phyloP scores from a whole-genome alignment of 2,888 invertebrate species.

The Amiota mariae region DNA sequence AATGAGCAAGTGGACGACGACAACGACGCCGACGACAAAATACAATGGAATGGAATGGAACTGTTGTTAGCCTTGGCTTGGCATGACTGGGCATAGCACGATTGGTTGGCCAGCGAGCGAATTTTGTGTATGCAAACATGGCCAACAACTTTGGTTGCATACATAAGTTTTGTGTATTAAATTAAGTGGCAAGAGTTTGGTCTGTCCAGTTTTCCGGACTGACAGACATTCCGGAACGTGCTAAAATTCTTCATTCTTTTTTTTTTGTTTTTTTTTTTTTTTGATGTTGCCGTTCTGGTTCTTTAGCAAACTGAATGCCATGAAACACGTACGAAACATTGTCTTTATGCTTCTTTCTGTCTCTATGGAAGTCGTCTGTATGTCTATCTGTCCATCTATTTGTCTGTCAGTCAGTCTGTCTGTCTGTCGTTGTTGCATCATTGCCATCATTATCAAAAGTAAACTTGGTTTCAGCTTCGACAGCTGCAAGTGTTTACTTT shows the following conservation, averaged over 20 bases:
- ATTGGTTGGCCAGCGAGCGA: not conserved
- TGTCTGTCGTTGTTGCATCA: slow-evolving; percentile 26
- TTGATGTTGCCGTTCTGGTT: not conserved
- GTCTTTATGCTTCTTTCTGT: too few relatives aligned
- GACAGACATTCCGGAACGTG: not conserved
- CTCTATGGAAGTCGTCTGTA: too few relatives aligned
- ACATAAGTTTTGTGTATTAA: slow-evolving; percentile 52
- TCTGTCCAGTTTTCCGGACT: not conserved
- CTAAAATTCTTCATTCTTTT: too few relatives aligned
- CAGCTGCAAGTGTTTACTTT: slow-evolving; percentile 32
- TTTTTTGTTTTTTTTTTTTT: too few relatives aligned
- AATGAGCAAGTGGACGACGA: slow-evolving; percentile 65
- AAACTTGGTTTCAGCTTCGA: slow-evolving; percentile 19
- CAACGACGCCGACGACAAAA: slow-evolving; percentile 59
- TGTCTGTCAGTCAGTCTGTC: not conserved
- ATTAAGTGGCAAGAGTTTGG: slow-evolving; percentile 25
- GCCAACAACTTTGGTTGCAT: slow-evolving; percentile 36
- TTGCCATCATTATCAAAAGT: slow-evolving; percentile 9
- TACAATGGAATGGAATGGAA: too few relatives aligned
- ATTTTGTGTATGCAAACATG: slow-evolving; percentile 17
- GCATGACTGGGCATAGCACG: not conserved
- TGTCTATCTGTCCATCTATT: not conserved
- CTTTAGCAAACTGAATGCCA: slow-evolving; percentile 28
- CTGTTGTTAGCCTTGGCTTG: slow-evolving; percentile 55
- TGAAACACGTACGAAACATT: slow-evolving; percentile 7